phyloP scores from a whole-genome alignment of 2,797 vertebrate genomes.

The Crax fasciolata region DNA sequence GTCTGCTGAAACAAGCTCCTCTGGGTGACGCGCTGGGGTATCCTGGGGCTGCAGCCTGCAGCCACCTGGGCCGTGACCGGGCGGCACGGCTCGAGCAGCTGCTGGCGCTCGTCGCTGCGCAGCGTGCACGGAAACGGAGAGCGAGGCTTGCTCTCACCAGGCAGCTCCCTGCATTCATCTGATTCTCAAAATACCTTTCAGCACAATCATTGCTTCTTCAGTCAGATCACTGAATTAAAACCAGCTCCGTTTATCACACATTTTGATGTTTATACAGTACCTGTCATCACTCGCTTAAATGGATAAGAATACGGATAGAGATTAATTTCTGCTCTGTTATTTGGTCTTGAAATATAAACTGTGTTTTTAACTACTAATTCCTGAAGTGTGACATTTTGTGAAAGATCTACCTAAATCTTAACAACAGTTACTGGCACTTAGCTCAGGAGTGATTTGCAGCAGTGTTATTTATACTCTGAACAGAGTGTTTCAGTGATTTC shows the following conservation, averaged over 20 bases:
- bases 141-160: neutral
- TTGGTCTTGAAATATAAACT: slow-evolving; percentile 56
- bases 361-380: slow-evolving; percentile 53
- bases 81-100: neutral
- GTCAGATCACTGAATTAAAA: slow-evolving; percentile 20
- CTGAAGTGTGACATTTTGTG: slow-evolving; percentile 10
- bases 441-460: slow-evolving; percentile 1
- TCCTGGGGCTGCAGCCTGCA: neutral
- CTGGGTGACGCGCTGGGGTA: neutral
- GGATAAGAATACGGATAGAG: slow-evolving; percentile 25
- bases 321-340: slow-evolving; percentile 52
- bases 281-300: slow-evolving; percentile 68
- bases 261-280: slow-evolving; percentile 47
- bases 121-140: fast-evolving
- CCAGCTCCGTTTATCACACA: neutral
- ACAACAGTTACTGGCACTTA: neutral
- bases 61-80: neutral
- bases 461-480: neutral
- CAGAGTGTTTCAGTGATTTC: neutral
- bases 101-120: neutral
- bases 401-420: slow-evolving; percentile 6
- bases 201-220: slow-evolving; percentile 8
- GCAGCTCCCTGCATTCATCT: neutral
- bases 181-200: slow-evolving; percentile 13
- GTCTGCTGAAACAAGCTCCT: neutral